These are phyloP conservation scores for Cataglyphis albicans DNA, from an alignment of 2,888 invertebrate species.

Conservation along the genomic window DNA sequence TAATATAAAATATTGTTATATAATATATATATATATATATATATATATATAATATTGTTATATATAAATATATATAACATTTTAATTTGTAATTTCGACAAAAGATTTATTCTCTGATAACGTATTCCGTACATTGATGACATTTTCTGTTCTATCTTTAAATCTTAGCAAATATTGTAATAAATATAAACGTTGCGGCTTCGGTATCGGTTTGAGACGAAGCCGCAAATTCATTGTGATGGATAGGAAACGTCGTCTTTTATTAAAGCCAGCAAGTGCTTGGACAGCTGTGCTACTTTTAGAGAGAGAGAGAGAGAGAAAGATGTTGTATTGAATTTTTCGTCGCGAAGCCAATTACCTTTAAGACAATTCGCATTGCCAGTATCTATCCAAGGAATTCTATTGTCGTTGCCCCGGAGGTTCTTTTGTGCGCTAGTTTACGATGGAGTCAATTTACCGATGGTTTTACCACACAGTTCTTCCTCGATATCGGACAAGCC, in stretches of 20 bases:
- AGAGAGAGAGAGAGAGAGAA: neutral
- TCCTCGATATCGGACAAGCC: slow-evolving; percentile 47
- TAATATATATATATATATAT: too few species aligned
- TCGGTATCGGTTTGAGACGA: neutral
- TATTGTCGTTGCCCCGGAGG: slow-evolving; percentile 42
- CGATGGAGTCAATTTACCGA: slow-evolving; percentile 59
- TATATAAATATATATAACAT: neutral
- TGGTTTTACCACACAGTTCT: slow-evolving; percentile 34
- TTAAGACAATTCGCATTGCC: slow-evolving; percentile 60
- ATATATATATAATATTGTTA: too few species aligned
- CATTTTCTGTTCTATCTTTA: slow-evolving; percentile 10
- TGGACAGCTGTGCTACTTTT: slow-evolving; percentile 39
- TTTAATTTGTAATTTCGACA: neutral
- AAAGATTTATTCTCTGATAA: neutral
- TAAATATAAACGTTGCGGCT: slow-evolving; percentile 14
- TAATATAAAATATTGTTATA: neutral
- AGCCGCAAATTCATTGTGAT: slow-evolving; percentile 38
- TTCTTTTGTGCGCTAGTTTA: slow-evolving; percentile 27
- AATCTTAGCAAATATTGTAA: neutral
- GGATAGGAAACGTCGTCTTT: slow-evolving; percentile 1
- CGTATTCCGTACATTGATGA: neutral
- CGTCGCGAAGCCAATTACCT: slow-evolving; percentile 31
- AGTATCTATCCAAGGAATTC: slow-evolving; percentile 53
- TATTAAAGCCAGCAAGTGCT: slow-evolving; percentile 31
- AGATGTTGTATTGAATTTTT: slow-evolving; percentile 62